Percentiles rank a stretch among this genome's conserved stretches.
phyloP scores from a whole-genome alignment of 2,113 vertebrate species.

The Toxostoma redivivum region DNA sequence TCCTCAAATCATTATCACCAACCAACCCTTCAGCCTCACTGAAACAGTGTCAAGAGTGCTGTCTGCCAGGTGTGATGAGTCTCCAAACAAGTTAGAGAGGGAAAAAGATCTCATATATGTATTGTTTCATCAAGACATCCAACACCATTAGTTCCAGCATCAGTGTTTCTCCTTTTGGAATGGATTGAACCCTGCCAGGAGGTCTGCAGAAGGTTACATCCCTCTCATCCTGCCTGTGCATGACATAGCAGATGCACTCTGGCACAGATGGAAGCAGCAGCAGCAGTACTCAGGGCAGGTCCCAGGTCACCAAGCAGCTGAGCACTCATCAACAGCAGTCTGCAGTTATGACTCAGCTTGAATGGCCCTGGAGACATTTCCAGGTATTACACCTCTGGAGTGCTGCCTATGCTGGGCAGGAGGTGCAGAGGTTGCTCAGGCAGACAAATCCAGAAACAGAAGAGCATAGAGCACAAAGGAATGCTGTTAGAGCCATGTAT shows the following conservation, averaged over 20 bases:
- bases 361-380: background rate
- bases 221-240: background rate
- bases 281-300: background rate
- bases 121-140: background rate
- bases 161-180: background rate
- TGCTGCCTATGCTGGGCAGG: background rate
- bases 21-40: background rate
- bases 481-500: fast-evolving
- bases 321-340: background rate
- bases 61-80: background rate
- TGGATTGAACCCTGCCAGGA: background rate
- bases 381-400: background rate
- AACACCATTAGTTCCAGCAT: background rate
- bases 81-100: background rate
- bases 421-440: fast-evolving
- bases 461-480: background rate
- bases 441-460: background rate
- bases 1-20: background rate
- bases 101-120: background rate
- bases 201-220: background rate
- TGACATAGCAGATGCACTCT: background rate
- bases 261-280: background rate
- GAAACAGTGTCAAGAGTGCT: background rate
- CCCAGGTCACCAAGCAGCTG: background rate
- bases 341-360: background rate